Evolutionary conservation across 2,797 vertebrate species (phyloP), one percentile per base, ranked within the genome.

Genomic region (Anisognathus igniventris): DNA sequence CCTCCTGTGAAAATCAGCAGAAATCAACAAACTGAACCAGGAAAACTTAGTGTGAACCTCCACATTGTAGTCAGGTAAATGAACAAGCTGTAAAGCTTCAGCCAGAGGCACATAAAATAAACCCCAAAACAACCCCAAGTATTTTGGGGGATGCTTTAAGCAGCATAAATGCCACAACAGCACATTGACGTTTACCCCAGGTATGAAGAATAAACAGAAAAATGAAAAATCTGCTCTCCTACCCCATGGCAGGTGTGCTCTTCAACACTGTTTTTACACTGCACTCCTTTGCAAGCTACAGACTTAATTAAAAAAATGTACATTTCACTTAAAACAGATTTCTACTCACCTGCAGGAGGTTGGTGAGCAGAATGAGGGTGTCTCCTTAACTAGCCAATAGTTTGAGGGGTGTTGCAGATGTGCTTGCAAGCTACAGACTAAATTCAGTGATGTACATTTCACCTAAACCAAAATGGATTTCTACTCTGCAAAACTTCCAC

Each of bases 1-100:
- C 99, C 81, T 99, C 99, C 99, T 99, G 82, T 7, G 56, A 68
- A 92, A 92, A 95, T 16, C 44, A 15, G 74, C 50, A 93, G 65
- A 54, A 71, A 42, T 48, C 6, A 62, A 66, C 65, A 79, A 24
- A 20, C 16, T 20, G 22, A 39, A 17, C 21, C 21, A 61, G 62
- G 45, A 58, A 68, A 83, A 83, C 22, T 35, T 3, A 7, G 9
- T 14, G 15, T 47, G 39, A 79, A 44, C 42, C 20, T 75, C 50
- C 45, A 71, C 14, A 10, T 0, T 28, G 22, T 1, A 45, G 39
- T 12, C 58, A 75, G 79, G 47, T 13, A 65, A 74, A 62, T 0
- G 3, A 56, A 23, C 23, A 56, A 93, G 54, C 27, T 13, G 6
- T 2, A 20, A 74, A 86, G 8, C 31, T 28, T 57, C 83, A 86